Evolutionary conservation across 2,888 invertebrate species (phyloP), one percentile per base, ranked within the genome.

Genomic region (Drosophila picticornis): DNA sequence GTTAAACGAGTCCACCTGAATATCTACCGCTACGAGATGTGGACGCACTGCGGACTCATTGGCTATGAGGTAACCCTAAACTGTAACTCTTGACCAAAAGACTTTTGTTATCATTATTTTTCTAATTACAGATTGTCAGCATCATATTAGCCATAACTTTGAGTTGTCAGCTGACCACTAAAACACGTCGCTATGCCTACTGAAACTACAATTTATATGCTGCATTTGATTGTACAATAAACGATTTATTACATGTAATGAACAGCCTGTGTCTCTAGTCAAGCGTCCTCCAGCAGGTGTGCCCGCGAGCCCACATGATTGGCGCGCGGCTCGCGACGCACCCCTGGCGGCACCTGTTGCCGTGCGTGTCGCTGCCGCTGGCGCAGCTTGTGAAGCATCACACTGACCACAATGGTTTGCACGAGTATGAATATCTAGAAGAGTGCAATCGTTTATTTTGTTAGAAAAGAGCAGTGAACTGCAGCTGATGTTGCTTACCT

Each of bases 101-200:
- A 10, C 6, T 11, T 29, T 43, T 10, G 19, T 52, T 27, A 13
- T 36, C 25, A 22, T n/a, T 36, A 9, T 43, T 40, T 67, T 27
- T 56, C 13, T 43, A 5, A 6, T 36, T 82, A 0, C 77, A 92
- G 91, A 43, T 81, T 27, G 40, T 91, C 9, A 88, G 91, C 64
- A 84, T 91, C 43, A 65, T 86, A 27, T 70, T 92, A 75, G 76
- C 81, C 22, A 80, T 84, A 22, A 74, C 88, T 16, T 72, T 92
- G 43, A 85, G 91, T 72, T 91, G 88, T 50, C 88, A 90, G 67
- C 72, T 92, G 63, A 88, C 88, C 48, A 89, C 80, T 5, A 91
- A 91, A 56, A 83, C 90, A 32, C 80, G 90, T 29, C 87, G 86
- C 11, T 92, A 91, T 67, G 71, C 72, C 77, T 92, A 92, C 73